These are phyloP conservation scores for Accipiter cooperii DNA, from an alignment of 2,113 vertebrate genomes.

Conservation along the genomic window DNA sequence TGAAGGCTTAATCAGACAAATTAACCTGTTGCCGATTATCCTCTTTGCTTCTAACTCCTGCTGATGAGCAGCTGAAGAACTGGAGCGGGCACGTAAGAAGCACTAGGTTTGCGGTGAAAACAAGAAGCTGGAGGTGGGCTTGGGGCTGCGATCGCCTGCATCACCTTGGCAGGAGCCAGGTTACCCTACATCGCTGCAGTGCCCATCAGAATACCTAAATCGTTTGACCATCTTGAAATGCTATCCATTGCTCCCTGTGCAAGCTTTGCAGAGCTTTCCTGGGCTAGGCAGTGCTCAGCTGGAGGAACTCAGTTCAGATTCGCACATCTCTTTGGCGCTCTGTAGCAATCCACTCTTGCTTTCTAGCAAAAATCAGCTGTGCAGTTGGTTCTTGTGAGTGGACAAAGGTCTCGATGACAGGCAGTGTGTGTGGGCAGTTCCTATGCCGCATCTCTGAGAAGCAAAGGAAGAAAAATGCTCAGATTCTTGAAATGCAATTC, in stretches of 20 bases:
- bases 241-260: background rate
- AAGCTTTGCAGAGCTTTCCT: background rate
- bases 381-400: background rate
- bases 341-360: background rate
- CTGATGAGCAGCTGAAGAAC: background rate
- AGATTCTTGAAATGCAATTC: background rate
- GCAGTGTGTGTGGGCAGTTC: background rate
- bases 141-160: background rate
- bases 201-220: rapidly evolving
- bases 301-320: background rate
- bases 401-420: rapidly evolving
- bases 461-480: background rate
- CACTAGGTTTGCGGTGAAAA: rapidly evolving
- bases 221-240: rapidly evolving
- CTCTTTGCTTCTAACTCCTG: background rate
- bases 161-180: background rate
- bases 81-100: background rate
- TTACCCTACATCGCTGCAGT: rapidly evolving
- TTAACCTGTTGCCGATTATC: background rate
- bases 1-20: background rate
- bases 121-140: background rate
- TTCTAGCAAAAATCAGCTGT: background rate
- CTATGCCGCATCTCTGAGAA: background rate
- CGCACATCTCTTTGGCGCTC: background rate
- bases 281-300: background rate